phyloP scores from a whole-genome alignment of 2,888 invertebrate genomes.

The Cantharis nigra region DNA sequence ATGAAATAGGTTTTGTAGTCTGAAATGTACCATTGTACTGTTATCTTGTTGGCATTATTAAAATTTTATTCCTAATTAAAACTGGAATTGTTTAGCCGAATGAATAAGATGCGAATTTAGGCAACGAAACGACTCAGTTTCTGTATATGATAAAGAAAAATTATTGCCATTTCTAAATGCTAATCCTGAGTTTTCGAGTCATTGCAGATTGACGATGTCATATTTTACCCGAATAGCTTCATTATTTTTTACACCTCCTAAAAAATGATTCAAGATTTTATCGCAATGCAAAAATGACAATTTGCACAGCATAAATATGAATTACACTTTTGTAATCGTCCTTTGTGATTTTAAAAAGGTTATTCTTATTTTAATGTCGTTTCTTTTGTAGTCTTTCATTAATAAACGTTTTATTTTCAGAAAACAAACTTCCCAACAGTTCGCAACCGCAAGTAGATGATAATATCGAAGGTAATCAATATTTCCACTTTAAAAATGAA shows the following conservation, averaged over 20 bases:
- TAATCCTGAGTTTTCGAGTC: slow-evolving; percentile 22
- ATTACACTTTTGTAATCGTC: neutral
- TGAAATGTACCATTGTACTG: slow-evolving; percentile 5
- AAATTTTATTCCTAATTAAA: slow-evolving; percentile 19
- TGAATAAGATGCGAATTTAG: slow-evolving; percentile 13
- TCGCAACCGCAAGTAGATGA: slow-evolving; percentile 2
- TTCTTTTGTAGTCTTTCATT: neutral
- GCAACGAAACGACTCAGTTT: slow-evolving; percentile 2
- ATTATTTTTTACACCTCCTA: slow-evolving; percentile 25
- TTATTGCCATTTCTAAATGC: slow-evolving; percentile 19
- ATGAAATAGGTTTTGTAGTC: slow-evolving; percentile 15
- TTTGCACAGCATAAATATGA: slow-evolving; percentile 3
- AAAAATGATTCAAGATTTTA: slow-evolving; percentile 17
- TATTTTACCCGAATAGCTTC: slow-evolving; percentile 23
- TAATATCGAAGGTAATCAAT: neutral
- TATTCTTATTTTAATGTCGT: slow-evolving; percentile 4
- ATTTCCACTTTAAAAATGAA: neutral
- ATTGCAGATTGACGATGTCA: slow-evolving; percentile 19
- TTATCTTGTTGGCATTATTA: slow-evolving; percentile 18
- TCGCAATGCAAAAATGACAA: slow-evolving; percentile 12
- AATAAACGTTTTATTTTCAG: slow-evolving; percentile 12
- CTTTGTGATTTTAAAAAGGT: neutral
- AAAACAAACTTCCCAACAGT: slow-evolving; percentile 1
- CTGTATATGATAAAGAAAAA: slow-evolving; percentile 19
- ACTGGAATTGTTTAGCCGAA: slow-evolving; percentile 9